These are phyloP conservation scores for Tenualosa ilisha DNA, from an alignment of 2,797 vertebrate genomes.

Conservation along the genomic window DNA sequence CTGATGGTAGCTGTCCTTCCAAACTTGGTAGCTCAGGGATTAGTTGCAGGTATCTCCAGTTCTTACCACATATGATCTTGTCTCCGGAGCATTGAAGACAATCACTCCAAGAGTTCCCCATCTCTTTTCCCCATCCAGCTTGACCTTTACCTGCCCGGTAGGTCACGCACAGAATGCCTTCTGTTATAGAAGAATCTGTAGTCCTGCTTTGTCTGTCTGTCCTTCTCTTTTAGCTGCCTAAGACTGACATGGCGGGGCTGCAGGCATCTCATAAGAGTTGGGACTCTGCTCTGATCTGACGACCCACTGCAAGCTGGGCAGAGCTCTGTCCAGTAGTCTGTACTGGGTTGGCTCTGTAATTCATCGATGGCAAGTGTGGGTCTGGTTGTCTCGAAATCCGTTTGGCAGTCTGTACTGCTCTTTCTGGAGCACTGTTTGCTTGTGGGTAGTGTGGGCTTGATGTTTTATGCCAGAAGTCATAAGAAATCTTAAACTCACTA, in stretches of 20 bases:
- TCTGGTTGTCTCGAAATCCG: slow-evolving; percentile 22
- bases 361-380: slow-evolving; percentile 1
- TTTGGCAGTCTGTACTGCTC: slow-evolving; percentile 23
- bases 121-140: too few relatives aligned
- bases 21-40: neutral
- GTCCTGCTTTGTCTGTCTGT: too few relatives aligned
- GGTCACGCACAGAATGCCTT: too few relatives aligned
- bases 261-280: neutral
- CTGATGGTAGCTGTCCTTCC: neutral
- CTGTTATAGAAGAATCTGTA: too few relatives aligned
- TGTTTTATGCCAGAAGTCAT: slow-evolving; percentile 29
- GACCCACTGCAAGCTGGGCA: too few relatives aligned
- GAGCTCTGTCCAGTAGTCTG: too few relatives aligned
- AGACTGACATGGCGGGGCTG: neutral
- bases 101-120: too few relatives aligned
- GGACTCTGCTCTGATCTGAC: neutral
- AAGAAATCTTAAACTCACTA: slow-evolving; percentile 22
- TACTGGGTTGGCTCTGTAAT: neutral
- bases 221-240: too few relatives aligned
- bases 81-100: too few relatives aligned
- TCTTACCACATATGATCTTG: too few relatives aligned
- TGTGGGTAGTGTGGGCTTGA: slow-evolving; percentile 33
- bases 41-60: neutral
- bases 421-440: slow-evolving; percentile 25
- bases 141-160: too few relatives aligned